A percentile compares a stretch with the other conserved stretches of the same genome.
These are phyloP conservation scores for Apotomis turbidana DNA, from an alignment of 2,888 invertebrate species.

Conservation along the genomic window DNA sequence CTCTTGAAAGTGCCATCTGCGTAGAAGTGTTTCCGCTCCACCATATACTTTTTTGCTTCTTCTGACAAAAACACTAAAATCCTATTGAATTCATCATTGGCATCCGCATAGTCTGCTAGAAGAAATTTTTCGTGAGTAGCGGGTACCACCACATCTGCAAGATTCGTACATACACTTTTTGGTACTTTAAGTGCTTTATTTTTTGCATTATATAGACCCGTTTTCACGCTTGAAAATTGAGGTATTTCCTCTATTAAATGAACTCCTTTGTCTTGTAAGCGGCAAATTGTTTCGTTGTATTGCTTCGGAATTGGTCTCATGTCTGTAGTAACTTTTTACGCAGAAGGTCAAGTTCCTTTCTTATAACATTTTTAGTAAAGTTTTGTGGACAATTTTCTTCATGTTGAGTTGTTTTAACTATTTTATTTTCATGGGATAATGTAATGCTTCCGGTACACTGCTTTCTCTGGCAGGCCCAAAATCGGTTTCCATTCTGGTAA, in stretches of 20 bases:
- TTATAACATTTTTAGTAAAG: neutral
- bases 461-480: neutral
- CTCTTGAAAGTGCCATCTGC: constrained; percentile 8
- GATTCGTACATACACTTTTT: constrained; percentile 1
- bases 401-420: neutral
- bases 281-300: constrained; percentile 13
- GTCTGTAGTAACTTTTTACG: constrained; percentile 6
- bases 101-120: neutral
- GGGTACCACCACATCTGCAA: neutral
- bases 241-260: constrained; percentile 15
- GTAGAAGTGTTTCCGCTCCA: neutral
- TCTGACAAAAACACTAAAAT: constrained; percentile 13
- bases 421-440: neutral
- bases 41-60: neutral
- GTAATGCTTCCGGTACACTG: neutral
- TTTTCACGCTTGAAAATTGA: constrained; percentile 2
- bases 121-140: neutral
- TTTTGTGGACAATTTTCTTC: neutral
- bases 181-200: constrained; percentile 3
- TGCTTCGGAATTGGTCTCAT: constrained; percentile 18
- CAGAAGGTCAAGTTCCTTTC: too few species aligned
- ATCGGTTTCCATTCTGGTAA: neutral
- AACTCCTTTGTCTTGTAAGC: constrained; percentile 12
- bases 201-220: neutral
- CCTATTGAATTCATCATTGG: constrained; percentile 7